Percentiles rank a stretch among this genome's conserved stretches.
Conservation (phyloP, 2,888 invertebrate species). For the Diarsia mendica region DNA sequence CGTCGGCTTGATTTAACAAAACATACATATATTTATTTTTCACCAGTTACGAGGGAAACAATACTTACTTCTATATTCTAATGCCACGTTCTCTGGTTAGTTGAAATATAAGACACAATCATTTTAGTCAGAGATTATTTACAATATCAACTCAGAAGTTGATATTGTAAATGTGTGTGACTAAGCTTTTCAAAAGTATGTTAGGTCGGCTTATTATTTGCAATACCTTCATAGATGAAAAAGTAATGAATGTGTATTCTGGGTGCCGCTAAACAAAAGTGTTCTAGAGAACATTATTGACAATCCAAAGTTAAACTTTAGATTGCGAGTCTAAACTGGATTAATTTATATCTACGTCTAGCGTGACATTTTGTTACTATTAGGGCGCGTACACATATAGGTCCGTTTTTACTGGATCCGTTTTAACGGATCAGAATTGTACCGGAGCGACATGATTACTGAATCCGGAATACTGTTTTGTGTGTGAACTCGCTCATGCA, state of each 20-base stretch:
- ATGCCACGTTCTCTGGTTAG: not conserved
- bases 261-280: not conserved
- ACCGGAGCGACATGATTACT: too few species aligned
- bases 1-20: constrained; percentile 50
- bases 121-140: not conserved
- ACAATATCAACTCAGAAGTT: not conserved
- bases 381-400: too few species aligned
- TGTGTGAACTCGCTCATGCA: too few species aligned
- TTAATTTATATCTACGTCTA: not conserved
- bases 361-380: not conserved
- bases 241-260: not conserved
- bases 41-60: not conserved
- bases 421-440: too few species aligned
- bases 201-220: not conserved
- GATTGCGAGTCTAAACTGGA: not conserved
- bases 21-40: not conserved
- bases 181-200: not conserved
- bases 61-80: not conserved
- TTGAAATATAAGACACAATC: not conserved
- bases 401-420: too few species aligned
- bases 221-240: not conserved
- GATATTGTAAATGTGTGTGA: too few species aligned
- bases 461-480: too few species aligned
- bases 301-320: not conserved
- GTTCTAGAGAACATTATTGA: not conserved